Base-by-base conservation (phyloP, 2,888 invertebrate species). In the Andrena marginata region DNA sequence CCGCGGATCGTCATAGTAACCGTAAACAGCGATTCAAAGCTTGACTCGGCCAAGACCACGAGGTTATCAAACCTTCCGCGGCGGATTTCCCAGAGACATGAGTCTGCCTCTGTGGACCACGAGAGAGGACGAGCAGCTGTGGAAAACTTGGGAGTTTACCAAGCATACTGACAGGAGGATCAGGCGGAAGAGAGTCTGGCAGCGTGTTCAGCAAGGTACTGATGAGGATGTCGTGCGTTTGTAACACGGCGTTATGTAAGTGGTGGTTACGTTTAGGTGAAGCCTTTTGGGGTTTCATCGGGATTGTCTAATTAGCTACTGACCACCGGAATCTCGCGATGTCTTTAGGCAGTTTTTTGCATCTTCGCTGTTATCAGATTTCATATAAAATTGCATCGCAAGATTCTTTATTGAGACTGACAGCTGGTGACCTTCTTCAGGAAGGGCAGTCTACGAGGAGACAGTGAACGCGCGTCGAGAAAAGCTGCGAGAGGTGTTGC, bases 401-500 rank as follows among this genome's bases (percentile, higher is more conserved):
- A 35, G 20, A 8, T 33, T 4, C 23, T 20, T 2, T 6, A n/a
- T n/a, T 26, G 20, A 23, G 23, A 56, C 23, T 16, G 31, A 49
- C 23, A 5, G 10, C 48, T 59, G 42, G 3, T 74, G 6, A 31
- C 5, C 35, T 77, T 79, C 59, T n/a, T 0, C 73, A 92, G 95
- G 95, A 80, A 86, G 95, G 93, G 90, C 91, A 10, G 94, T 94
- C 0, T 95, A 95, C 87, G 92, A 95, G 85, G 92, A 94, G 13
- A 94, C 95, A 68, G 88, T 96, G 20, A 90, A 94, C 64, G 82
- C 84, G 31, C 95, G 96, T 80, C 94, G 95, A 51, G 91, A 94
- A 81, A 94, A 92, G 90, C 92, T 93, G 7, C 90, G 92, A 0
- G 79, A 84, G 16, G 76, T 92, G 3, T 87, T 96, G 1, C 92